Conservation (phyloP, 1,140 invertebrate species). For the Drosophila nikananu region DNA sequence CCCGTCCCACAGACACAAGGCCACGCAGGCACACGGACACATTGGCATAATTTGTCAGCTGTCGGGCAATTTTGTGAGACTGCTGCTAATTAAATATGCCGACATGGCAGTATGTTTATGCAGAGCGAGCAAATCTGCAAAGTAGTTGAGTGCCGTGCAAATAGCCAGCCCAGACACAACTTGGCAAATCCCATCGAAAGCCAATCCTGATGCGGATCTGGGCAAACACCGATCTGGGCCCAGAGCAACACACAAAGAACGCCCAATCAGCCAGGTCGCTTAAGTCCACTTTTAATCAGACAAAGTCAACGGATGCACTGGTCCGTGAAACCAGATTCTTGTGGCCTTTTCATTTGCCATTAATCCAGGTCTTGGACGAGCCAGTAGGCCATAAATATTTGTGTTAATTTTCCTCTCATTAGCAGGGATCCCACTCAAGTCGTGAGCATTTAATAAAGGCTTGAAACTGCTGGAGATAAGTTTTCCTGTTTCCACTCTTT, state of each 20-base stretch:
- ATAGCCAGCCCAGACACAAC: conserved; percentile 39
- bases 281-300: conserved; percentile 33
- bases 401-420: conserved; percentile 29
- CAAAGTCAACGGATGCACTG: conserved; percentile 31
- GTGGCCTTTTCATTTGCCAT: conserved; percentile 22
- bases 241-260: conserved; percentile 47
- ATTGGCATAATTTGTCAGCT: conserved; percentile 69
- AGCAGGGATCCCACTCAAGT: not conserved
- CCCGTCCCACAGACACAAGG: conserved; percentile 23
- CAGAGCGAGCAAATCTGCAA: conserved; percentile 40
- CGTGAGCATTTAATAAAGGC: not conserved
- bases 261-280: conserved; percentile 26
- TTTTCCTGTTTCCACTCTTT: not conserved
- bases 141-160: conserved; percentile 59
- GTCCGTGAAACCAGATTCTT: conserved; percentile 21
- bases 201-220: conserved; percentile 28
- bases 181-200: conserved; percentile 32
- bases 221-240: conserved; percentile 30
- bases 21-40: conserved; percentile 13
- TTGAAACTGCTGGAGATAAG: not conserved
- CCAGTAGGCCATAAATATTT: conserved; percentile 1
- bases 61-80: conserved; percentile 64
- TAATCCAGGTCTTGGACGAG: conserved; percentile 9
- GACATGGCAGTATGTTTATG: conserved; percentile 21
- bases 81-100: conserved; percentile 66